Evolutionary conservation across 2,888 invertebrate genomes (phyloP).

Genomic region (Pachycephus smyrnensis): DNA sequence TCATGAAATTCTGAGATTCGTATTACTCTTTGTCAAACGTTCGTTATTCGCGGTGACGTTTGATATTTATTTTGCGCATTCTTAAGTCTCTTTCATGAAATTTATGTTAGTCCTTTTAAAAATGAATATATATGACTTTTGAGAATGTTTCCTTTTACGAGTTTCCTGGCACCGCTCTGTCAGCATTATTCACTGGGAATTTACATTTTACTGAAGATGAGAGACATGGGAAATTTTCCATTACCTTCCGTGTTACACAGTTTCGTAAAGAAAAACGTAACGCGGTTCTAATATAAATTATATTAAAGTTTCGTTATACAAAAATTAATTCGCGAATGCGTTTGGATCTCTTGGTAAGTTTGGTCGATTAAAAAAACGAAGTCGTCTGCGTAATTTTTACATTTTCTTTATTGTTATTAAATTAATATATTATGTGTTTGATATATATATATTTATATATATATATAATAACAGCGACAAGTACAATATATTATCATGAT

Average conservation of each 20-base stretch:
- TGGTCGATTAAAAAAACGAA: neutral
- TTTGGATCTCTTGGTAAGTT: neutral
- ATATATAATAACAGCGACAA: constrained; percentile 64
- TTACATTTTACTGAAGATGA: neutral
- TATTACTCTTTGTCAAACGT: neutral
- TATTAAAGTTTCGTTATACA: too few relatives aligned
- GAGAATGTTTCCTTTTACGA: neutral
- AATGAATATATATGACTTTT: neutral
- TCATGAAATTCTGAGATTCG: neutral
- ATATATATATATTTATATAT: constrained; percentile 53
- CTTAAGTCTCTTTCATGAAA: neutral
- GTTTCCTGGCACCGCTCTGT: neutral
- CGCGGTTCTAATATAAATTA: too few relatives aligned
- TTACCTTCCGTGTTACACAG: neutral
- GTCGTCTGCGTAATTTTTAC: constrained; percentile 19
- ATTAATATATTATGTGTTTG: constrained; percentile 59
- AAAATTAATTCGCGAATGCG: too few relatives aligned
- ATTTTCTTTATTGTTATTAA: constrained; percentile 65
- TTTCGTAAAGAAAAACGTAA: neutral
- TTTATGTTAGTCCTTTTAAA: neutral
- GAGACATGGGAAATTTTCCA: neutral
- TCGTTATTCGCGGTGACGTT: neutral
- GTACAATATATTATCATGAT: constrained; percentile 63
- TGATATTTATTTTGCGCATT: neutral
- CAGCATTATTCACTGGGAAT: neutral